Conservation (phyloP, 2,113 vertebrate species). For the Serilophus lunatus region DNA sequence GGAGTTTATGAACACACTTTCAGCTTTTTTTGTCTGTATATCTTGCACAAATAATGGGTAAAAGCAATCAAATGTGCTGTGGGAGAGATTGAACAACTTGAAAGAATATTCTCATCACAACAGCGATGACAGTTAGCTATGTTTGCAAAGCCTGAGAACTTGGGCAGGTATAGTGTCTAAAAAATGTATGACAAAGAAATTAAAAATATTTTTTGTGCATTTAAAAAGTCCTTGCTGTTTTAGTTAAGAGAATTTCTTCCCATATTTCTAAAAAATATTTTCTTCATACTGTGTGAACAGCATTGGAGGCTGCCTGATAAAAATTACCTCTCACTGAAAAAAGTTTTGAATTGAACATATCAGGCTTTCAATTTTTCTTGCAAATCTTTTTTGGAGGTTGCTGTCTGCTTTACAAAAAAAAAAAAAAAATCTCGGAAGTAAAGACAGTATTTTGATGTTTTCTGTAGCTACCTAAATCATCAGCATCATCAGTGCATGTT, state of each 20-base stretch:
- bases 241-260: background rate
- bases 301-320: background rate
- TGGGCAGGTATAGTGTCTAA: background rate
- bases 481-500: constrained; percentile 24
- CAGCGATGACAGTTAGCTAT: background rate
- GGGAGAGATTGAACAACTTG: background rate
- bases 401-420: background rate
- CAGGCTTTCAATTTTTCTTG: background rate
- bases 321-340: background rate
- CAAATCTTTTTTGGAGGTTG: background rate
- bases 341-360: background rate
- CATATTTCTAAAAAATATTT: background rate
- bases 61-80: background rate
- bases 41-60: background rate
- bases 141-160: background rate
- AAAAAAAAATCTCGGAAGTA: background rate
- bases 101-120: background rate
- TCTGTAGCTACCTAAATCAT: constrained; percentile 49
- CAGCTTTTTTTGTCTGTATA: background rate
- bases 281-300: background rate
- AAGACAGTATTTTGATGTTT: constrained; percentile 18
- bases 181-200: background rate
- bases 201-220: background rate
- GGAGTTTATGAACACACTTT: background rate
- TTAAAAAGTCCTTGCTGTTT: background rate